Conservation (phyloP, 2,113 vertebrate genomes). For the Paratilapia polleni region DNA sequence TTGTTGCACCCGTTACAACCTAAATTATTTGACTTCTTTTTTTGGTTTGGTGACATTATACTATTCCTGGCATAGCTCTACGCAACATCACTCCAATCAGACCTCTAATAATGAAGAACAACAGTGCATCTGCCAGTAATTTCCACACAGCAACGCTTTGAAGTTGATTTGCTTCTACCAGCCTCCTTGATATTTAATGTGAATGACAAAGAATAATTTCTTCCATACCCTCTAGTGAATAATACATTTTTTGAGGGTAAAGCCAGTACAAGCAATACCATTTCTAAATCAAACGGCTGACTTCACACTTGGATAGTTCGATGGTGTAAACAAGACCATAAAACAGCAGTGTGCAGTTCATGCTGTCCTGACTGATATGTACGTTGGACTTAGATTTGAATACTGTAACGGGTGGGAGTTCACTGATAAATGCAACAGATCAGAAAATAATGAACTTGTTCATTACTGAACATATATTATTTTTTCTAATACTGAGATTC, state of each 20-base stretch:
- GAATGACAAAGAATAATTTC: neutral
- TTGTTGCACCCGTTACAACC: neutral
- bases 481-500: neutral
- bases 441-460: neutral
- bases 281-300: neutral
- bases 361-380: neutral
- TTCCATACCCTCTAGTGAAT: neutral
- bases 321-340: conserved; percentile 27
- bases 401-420: too few relatives aligned
- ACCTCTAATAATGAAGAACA: too few relatives aligned
- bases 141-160: neutral
- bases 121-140: too few relatives aligned
- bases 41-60: neutral
- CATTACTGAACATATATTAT: neutral
- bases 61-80: neutral
- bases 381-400: neutral
- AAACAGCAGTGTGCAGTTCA: conserved; percentile 9
- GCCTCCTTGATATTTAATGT: neutral
- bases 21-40: neutral
- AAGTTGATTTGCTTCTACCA: neutral
- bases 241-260: neutral
- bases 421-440: neutral
- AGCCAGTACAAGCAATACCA: neutral
- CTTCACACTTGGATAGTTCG: neutral
- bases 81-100: too few relatives aligned